These are phyloP conservation scores for Hemitrygon akajei DNA, from an alignment of 2,797 vertebrate species.

Conservation along the genomic window DNA sequence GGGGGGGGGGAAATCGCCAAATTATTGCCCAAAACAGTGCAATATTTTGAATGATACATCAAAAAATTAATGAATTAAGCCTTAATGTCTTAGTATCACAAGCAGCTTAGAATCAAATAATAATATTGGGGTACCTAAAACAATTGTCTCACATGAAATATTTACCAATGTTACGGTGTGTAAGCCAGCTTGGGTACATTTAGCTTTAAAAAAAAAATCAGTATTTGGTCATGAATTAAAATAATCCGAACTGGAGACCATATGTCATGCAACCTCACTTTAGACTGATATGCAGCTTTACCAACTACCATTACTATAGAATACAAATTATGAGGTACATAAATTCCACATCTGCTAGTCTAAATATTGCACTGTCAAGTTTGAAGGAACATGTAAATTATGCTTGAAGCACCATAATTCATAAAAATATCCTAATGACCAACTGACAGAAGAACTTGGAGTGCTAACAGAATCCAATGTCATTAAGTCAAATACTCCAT, in stretches of 20 bases:
- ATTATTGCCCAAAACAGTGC: neutral
- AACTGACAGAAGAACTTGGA: conserved; percentile 30
- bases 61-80: neutral
- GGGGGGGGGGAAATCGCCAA: too few relatives aligned
- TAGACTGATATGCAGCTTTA: neutral
- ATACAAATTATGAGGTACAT: conserved; percentile 19
- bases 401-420: conserved; percentile 31
- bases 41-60: neutral
- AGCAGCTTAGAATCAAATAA: neutral
- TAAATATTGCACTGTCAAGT: conserved; percentile 11
- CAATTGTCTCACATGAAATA: neutral
- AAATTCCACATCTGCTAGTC: neutral
- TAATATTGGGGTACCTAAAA: neutral
- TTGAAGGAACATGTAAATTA: conserved; percentile 33
- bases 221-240: neutral
- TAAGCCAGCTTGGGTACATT: neutral
- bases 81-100: neutral
- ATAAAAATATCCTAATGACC: conserved; percentile 21
- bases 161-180: conserved; percentile 4
- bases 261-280: neutral
- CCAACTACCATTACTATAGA: neutral
- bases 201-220: neutral
- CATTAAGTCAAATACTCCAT: conserved; percentile 22
- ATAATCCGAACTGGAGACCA: neutral
- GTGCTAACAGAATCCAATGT: conserved; percentile 21